phyloP scores from a whole-genome alignment of 2,888 invertebrate genomes.

The Artemia sp. region DNA sequence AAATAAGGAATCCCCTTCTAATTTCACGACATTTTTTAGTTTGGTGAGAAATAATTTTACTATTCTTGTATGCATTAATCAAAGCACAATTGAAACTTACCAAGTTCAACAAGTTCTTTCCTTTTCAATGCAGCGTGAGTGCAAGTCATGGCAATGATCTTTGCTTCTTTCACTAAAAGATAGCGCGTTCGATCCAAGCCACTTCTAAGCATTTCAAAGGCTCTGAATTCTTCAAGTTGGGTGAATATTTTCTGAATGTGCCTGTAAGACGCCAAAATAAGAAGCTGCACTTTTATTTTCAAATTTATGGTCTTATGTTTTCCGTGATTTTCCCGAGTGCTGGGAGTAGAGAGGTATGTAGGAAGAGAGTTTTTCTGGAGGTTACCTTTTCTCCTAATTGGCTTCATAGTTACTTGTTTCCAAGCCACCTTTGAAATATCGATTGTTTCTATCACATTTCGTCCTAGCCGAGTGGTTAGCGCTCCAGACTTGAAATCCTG shows the following conservation, averaged over 20 bases:
- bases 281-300: background rate
- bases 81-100: slow-evolving; percentile 33
- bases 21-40: too few relatives aligned
- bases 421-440: too few relatives aligned
- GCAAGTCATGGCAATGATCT: slow-evolving; percentile 99
- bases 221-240: slow-evolving; percentile 91
- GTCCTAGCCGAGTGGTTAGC: too few relatives aligned
- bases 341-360: too few relatives aligned
- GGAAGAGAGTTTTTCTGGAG: too few relatives aligned
- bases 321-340: too few relatives aligned
- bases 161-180: slow-evolving; percentile 90
- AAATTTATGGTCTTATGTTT: background rate
- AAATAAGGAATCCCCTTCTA: too few relatives aligned
- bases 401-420: too few relatives aligned
- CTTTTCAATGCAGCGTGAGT: slow-evolving; percentile 96
- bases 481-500: too few relatives aligned
- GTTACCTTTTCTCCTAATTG: too few relatives aligned
- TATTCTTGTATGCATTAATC: background rate
- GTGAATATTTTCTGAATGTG: slow-evolving; percentile 90
- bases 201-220: slow-evolving; percentile 86
- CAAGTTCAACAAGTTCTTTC: slow-evolving; percentile 83
- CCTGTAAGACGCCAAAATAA: slow-evolving; percentile 32
- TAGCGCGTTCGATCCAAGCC: slow-evolving; percentile 92
- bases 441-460: too few relatives aligned
- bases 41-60: too few relatives aligned